Base-by-base conservation (phyloP, 2,113 vertebrate species). In the Chaetops frenatus region DNA sequence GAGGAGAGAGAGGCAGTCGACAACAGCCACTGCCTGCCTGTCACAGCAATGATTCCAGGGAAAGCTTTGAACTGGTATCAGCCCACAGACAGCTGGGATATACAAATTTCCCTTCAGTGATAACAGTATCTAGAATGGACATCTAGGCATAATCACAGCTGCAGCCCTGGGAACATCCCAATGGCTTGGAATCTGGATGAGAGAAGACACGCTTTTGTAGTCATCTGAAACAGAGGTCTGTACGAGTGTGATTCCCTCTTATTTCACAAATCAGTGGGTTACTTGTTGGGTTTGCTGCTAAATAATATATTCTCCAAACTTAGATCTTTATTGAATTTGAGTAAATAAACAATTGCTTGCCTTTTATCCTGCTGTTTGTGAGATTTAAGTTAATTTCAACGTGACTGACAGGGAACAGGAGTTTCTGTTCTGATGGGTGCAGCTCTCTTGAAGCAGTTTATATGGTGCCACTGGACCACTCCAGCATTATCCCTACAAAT, bases 181-280 rank as follows among this genome's bases (percentile, higher is more conserved):
- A 0, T 38, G 53, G 31, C 36, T 85, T 0, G 0, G 18, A 45
- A 16, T 12, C 23, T 47, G 61, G 21, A 7, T 58, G 64, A 48
- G 33, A 45, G 5, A 20, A 4, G 23, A 12, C 2, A 2, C 2
- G 3, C 27, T 33, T 82, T 44, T 51, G 21, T 35, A 45, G 31
- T 15, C 25, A 15, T 40, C 56, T 44, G 62, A 47, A 78, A 36
- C 5, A 27, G 57, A 15, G n/a, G 31, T 44, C 47, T 47, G 8
- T 23, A 24, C 12, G 48, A 40, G 10, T 19, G 11, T 2, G 5
- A 15, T 16, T 67, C 67, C 9, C n/a, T 84, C 61, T 38, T 47
- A 17, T n/a, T 86, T 71, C 74, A 57, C 80, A 65, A 88, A 86
- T 73, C 40, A 51, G 12, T 31, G 53, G 9, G 27, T 85, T 89